Conservation (phyloP, 2,113 vertebrate species). For the Tichodroma muraria region DNA sequence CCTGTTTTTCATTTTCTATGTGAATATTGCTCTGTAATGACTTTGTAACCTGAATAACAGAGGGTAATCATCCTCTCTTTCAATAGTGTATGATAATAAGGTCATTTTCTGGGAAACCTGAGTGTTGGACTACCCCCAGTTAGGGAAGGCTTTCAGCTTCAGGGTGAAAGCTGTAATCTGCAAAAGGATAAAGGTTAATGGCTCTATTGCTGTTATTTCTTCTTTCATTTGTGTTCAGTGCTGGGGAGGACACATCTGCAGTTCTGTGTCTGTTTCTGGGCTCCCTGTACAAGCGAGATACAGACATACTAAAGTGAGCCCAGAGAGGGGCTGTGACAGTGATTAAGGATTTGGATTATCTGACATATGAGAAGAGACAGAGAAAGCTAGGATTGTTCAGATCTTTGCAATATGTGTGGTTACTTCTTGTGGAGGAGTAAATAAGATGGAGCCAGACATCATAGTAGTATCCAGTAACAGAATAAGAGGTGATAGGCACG, state of each 20-base stretch:
- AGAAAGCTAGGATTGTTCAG: neutral
- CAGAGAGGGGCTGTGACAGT: neutral
- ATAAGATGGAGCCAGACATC: neutral
- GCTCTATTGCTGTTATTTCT: neutral
- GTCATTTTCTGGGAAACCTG: neutral
- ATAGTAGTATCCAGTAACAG: neutral
- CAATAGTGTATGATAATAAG: neutral
- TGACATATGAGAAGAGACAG: neutral
- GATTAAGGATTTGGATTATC: neutral
- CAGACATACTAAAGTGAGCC: neutral
- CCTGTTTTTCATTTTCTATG: neutral
- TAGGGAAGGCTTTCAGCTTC: neutral
- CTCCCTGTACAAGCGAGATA: accelerated
- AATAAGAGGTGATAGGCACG: neutral
- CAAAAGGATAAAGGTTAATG: neutral
- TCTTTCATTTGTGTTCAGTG: neutral
- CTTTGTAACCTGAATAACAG: neutral
- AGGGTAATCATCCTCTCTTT: neutral
- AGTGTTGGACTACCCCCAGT: neutral
- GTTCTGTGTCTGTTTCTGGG: neutral
- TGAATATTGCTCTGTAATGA: neutral
- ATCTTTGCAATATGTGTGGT: neutral
- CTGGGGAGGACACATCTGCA: neutral
- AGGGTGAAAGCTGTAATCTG: neutral
- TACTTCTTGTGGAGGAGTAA: neutral